These are phyloP conservation scores for Merodon equestris DNA, from an alignment of 2,888 invertebrate species.

Conservation along the genomic window DNA sequence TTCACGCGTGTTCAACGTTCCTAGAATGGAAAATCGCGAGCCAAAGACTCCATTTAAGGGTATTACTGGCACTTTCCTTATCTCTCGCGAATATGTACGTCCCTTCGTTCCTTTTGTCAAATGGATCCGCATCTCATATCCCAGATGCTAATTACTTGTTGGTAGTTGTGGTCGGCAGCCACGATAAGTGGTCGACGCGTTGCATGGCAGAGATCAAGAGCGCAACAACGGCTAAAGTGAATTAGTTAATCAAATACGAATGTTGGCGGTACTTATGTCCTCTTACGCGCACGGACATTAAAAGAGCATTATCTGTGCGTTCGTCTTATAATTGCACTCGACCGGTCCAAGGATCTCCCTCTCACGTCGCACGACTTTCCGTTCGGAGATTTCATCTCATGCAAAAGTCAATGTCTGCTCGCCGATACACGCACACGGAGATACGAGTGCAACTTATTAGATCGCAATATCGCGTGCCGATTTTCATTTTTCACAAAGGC, in stretches of 20 bases:
- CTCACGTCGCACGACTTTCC: too few relatives aligned
- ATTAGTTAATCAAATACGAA: constrained; percentile 66
- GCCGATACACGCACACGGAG: constrained; percentile 5
- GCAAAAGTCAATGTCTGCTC: constrained; percentile 23
- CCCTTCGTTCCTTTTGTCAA: constrained; percentile 37
- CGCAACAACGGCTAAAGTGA: constrained; percentile 36
- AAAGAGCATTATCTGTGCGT: constrained; percentile 63
- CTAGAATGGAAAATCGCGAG: constrained; percentile 22
- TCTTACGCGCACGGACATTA: constrained; percentile 58
- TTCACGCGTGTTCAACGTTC: constrained; percentile 52
- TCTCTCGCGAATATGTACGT: constrained; percentile 16
- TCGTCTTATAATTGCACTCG: constrained; percentile 45
- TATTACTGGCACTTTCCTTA: constrained; percentile 60
- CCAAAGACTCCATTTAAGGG: constrained; percentile 57
- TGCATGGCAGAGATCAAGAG: constrained; percentile 31
- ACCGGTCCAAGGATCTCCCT: constrained; percentile 20
- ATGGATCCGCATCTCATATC: constrained; percentile 13
- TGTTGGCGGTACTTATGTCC: constrained; percentile 55
- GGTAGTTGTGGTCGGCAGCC: constrained; percentile 39
- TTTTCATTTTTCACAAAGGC: constrained; percentile 54
- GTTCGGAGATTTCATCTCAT: too few relatives aligned
- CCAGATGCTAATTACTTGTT: constrained; percentile 56
- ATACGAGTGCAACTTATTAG: constrained; percentile 27
- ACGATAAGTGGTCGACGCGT: constrained; percentile 31
- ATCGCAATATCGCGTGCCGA: constrained; percentile 56